Evolutionary conservation across 2,797 vertebrate species (phyloP).

Genomic region (Schizopygopsis pylzovi): DNA sequence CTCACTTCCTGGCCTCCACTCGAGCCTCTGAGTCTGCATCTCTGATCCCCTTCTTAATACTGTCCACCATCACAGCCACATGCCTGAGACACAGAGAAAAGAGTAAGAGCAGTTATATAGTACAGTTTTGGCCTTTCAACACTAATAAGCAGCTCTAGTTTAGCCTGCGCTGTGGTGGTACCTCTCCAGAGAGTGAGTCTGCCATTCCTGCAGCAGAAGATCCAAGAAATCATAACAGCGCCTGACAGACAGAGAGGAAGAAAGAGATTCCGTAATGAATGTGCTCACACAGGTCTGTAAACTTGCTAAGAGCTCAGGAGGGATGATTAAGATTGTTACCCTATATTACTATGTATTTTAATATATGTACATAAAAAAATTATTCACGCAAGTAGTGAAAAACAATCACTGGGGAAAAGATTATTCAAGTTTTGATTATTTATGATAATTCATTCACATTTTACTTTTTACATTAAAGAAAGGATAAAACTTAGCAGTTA

Average conservation of each 20-base stretch:
- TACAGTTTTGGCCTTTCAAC: background rate
- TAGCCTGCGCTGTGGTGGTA: slow-evolving; percentile 60
- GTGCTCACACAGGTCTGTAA: background rate
- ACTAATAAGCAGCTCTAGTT: background rate
- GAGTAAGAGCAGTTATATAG: background rate
- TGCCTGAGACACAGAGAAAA: slow-evolving; percentile 77
- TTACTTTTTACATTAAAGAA: background rate
- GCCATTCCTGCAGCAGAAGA: slow-evolving; percentile 95
- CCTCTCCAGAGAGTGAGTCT: slow-evolving; percentile 96
- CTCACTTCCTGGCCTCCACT: slow-evolving; percentile 98
- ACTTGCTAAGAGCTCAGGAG: background rate
- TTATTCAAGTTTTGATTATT: background rate
- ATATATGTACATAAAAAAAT: background rate
- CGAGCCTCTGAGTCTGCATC: slow-evolving; percentile 97
- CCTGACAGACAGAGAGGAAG: slow-evolving; percentile 70
- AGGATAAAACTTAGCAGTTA: background rate
- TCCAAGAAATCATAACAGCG: slow-evolving; percentile 97
- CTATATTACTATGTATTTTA: background rate
- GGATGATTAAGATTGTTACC: no score
- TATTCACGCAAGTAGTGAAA: background rate
- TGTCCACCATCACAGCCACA: slow-evolving; percentile 92
- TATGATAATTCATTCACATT: background rate
- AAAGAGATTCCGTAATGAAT: slow-evolving; percentile 5
- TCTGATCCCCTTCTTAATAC: slow-evolving; percentile 96
- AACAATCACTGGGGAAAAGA: background rate